Base-by-base conservation (phyloP, 2,113 vertebrate genomes). In the Serranochromis macrocephalus region DNA sequence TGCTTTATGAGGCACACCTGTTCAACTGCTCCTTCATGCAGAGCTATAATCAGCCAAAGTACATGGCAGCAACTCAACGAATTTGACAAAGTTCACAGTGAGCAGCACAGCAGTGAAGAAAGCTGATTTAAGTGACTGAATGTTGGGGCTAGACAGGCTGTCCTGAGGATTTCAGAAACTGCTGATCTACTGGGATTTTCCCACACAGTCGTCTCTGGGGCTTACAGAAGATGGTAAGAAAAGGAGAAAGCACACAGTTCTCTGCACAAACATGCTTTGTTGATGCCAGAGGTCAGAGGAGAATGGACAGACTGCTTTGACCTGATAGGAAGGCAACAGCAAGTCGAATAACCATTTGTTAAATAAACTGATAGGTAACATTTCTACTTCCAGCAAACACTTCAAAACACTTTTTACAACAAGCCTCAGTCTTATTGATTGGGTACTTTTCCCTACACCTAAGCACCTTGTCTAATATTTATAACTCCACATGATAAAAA, bases 381-480 rank as follows among this genome's bases (percentile, higher is more conserved):
- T 57, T 57, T 57, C 12, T 14, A 8, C 54, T 26, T 26, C 12
- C 21, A 57, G 54, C 12, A 11, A 51, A 51, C 14, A 3, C 0
- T 38, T 66, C 61, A 66, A 1, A 66, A 38, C 33, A 2, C 63
- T 38, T 66, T 38, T 38, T 13, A 38, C 10, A 66, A 63, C 29
- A 63, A 63, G 58, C 58, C 5, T 33, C 29, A 33, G 7, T 68
- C 61, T 68, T 38, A 66, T 66, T 38, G 61, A 66, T 66, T 2
- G 19, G 33, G 17, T 38, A 5, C 31, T 36, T 36, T 0, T 4
- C 17, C 26, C 61, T 38, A 7, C 61, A 66, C 10, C 0, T n/a
- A 0, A 66, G 33, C 63, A 68, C 61, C 33, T 66, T 0, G 63
- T 68, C 33, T 40, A 40, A 68, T 21, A 68, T 40, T 38, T 40